Conservation (phyloP, 2,888 invertebrate genomes). For the Falcaria lacertinaria region DNA sequence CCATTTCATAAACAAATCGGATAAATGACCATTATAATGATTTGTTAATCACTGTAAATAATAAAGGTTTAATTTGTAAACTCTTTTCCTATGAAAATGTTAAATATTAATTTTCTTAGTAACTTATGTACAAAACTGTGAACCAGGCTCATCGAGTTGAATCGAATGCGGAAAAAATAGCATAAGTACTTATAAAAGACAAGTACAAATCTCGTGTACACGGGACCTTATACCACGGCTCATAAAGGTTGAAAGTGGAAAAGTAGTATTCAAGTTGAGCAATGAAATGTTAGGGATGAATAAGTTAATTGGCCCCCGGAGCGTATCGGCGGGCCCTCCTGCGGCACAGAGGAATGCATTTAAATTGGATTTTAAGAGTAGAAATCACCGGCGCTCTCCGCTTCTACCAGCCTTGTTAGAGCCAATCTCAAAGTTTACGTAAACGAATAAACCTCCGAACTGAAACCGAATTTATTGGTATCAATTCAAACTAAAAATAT, state of each 20-base stretch:
- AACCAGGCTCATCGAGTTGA: too few relatives aligned
- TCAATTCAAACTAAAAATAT: slow-evolving; percentile 47
- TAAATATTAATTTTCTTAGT: too few relatives aligned
- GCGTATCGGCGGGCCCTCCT: slow-evolving; percentile 74
- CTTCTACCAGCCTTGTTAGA: slow-evolving; percentile 74
- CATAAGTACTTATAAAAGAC: too few relatives aligned
- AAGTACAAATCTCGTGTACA: neutral
- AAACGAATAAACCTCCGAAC: slow-evolving; percentile 73
- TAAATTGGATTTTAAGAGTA: slow-evolving; percentile 80
- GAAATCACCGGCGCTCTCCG: slow-evolving; percentile 72
- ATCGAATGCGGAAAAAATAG: too few relatives aligned
- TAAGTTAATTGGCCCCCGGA: slow-evolving; percentile 77
- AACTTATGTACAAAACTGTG: too few relatives aligned
- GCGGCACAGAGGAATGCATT: slow-evolving; percentile 80
- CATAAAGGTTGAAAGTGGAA: slow-evolving; percentile 38
- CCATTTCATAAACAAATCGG: too few relatives aligned
- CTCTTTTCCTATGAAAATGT: too few relatives aligned
- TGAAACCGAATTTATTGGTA: slow-evolving; percentile 68
- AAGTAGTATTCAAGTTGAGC: slow-evolving; percentile 65
- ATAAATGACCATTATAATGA: too few relatives aligned
- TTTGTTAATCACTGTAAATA: too few relatives aligned
- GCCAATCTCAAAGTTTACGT: slow-evolving; percentile 78
- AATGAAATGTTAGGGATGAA: slow-evolving; percentile 79
- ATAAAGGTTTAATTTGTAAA: too few relatives aligned
- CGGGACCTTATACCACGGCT: slow-evolving; percentile 10